These are phyloP conservation scores for Helicoverpa armigera DNA, from an alignment of 1,140 invertebrate genomes.

Conservation along the genomic window DNA sequence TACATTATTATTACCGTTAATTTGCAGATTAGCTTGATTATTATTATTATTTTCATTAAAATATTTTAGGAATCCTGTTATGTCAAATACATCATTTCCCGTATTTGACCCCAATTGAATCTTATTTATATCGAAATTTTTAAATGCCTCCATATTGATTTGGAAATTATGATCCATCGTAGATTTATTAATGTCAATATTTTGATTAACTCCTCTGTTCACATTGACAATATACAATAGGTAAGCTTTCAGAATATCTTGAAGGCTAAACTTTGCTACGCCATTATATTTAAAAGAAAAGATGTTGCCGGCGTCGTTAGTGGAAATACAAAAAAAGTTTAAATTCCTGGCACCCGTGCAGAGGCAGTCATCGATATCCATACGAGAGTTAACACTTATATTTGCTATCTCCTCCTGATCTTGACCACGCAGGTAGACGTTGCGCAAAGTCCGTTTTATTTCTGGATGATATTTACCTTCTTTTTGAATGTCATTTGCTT, in stretches of 20 bases:
- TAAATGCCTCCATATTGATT: too few species aligned
- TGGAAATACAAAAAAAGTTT: not conserved
- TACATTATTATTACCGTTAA: too few species aligned
- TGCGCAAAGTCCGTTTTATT: not conserved
- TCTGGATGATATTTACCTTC: not conserved
- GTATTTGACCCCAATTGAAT: too few species aligned
- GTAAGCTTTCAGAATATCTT: not conserved
- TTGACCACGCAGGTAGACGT: too few species aligned
- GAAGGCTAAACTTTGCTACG: not conserved
- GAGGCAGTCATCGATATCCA: not conserved
- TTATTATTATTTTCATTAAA: too few species aligned
- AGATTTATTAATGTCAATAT: not conserved
- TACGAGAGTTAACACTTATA: not conserved
- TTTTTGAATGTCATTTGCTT: not conserved
- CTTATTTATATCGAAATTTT: too few species aligned
- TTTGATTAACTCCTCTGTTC: not conserved
- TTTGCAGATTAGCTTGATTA: too few species aligned
- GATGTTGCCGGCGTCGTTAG: not conserved
- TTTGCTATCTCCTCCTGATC: too few species aligned
- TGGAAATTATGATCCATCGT: too few species aligned
- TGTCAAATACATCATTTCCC: too few species aligned
- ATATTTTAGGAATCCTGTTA: too few species aligned
- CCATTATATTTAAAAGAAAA: not conserved
- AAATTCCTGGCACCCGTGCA: not conserved
- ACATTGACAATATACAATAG: not conserved